These are phyloP conservation scores for Calypte anna DNA, from an alignment of 2,113 vertebrate genomes.

Conservation along the genomic window DNA sequence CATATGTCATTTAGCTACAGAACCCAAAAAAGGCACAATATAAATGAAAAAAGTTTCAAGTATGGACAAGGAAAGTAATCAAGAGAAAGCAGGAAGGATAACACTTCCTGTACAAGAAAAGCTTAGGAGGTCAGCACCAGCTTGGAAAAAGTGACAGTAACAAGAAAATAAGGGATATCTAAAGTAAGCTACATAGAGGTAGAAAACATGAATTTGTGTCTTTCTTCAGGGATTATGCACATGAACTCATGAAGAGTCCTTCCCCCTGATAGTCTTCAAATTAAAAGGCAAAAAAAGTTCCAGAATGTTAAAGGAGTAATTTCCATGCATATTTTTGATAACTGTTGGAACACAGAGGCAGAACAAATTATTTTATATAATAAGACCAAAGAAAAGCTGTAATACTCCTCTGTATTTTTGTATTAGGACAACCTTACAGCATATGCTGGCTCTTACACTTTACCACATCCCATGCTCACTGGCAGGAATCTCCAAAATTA, in stretches of 20 bases:
- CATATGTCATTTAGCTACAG: not conserved
- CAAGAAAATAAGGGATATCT: not conserved
- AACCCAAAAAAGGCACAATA: not conserved
- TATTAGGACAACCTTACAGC: not conserved
- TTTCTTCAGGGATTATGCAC: not conserved
- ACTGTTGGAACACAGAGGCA: not conserved
- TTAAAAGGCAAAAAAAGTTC: not conserved
- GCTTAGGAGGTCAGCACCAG: not conserved
- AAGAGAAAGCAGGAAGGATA: not conserved
- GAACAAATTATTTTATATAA: not conserved
- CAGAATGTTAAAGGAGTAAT: not conserved
- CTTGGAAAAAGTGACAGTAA: not conserved
- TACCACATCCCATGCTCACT: not conserved
- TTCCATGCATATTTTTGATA: not conserved
- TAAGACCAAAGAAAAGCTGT: not conserved
- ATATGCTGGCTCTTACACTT: not conserved
- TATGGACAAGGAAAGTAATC: not conserved
- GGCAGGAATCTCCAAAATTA: not conserved
- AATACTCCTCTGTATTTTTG: not conserved
- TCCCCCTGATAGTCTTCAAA: not conserved
- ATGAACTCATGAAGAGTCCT: not conserved
- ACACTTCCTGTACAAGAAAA: not conserved
- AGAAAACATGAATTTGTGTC: not conserved
- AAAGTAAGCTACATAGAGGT: not conserved
- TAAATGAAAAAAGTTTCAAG: not conserved